Evolutionary conservation across 2,113 vertebrate species (phyloP), one percentile per base, ranked within the genome.

Genomic region (Peromyscus maniculatus): DNA sequence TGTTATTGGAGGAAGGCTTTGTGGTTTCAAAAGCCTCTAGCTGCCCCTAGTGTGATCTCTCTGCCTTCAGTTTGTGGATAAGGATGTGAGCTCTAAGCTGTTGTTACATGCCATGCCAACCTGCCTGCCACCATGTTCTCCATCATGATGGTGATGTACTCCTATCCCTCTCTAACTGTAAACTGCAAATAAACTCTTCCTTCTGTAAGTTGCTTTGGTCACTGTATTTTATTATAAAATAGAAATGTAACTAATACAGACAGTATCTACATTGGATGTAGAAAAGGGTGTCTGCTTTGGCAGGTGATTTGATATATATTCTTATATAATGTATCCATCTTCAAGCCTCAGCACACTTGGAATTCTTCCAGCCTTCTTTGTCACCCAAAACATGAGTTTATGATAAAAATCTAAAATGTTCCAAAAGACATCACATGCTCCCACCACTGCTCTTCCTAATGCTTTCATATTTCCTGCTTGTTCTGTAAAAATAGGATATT

Each of bases 41-140:
- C 5, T 21, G n/a, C 13, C 5, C 21, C 19, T 5, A 15, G 0
- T 59, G 5, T 59, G 5, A 11, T n/a, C 1, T 82, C 6, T 24
- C 55, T 82, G 55, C 36, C 36, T 82, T 55, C 36, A 12, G 79
- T 13, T 59, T 82, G 36, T 59, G 11, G 36, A 24, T 59, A 5
- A 59, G 33, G 19, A n/a, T n/a, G 10, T 82, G 79, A 82, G n/a
- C 21, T 75, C n/a, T 24, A 4, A 75, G n/a, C n/a, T 43, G 72
- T n/a, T 43, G 19, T 2, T 59, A 82, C 33, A 55, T 82, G 5
- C 12, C 21, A 24, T 82, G 10, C 79, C 5, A 59, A 36, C 5
- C 5, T 57, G 17, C 33, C 17, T 24, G 21, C 21, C 59, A 5
- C 33, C 36, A n/a, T 82, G 33, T 2, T 59, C 21, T 24, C 17